Conservation (phyloP, 1,140 invertebrate genomes). For the Drosophila mojavensis region DNA sequence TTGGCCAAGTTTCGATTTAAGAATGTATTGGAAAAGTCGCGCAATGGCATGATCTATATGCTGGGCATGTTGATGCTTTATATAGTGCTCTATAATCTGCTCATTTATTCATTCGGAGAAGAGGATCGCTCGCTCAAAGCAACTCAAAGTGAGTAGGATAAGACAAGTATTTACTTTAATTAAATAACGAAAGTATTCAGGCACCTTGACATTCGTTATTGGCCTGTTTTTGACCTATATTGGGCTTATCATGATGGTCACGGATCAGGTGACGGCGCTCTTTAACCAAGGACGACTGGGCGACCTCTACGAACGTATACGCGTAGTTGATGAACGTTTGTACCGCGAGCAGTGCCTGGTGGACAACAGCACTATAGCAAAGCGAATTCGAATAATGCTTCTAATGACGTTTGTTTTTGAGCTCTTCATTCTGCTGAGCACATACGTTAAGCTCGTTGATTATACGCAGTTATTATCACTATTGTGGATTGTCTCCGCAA, state of each 20-base stretch:
- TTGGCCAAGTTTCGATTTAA: constrained; percentile 55
- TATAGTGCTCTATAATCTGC: constrained; percentile 68
- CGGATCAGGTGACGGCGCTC: constrained; percentile 72
- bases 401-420: constrained; percentile 71
- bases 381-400: constrained; percentile 68
- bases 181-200: constrained; percentile 24
- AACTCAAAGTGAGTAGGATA: constrained; percentile 66
- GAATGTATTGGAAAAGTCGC: constrained; percentile 69
- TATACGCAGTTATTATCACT: constrained; percentile 68
- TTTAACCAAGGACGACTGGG: constrained; percentile 72
- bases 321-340: constrained; percentile 71
- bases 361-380: constrained; percentile 60
- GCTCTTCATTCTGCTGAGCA: constrained; percentile 62
- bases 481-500: constrained; percentile 65
- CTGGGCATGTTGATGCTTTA: constrained; percentile 47
- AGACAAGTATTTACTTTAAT: not conserved
- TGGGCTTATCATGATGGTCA: constrained; percentile 80
- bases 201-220: constrained; percentile 82
- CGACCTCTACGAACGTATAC: constrained; percentile 74
- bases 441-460: constrained; percentile 68
- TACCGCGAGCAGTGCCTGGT: constrained; percentile 64
- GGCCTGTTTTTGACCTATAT: constrained; percentile 81
- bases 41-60: constrained; percentile 66
- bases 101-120: constrained; percentile 75
- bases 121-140: constrained; percentile 73